Conservation (phyloP, 2,113 vertebrate genomes). For the Ailuropoda melanoleuca region DNA sequence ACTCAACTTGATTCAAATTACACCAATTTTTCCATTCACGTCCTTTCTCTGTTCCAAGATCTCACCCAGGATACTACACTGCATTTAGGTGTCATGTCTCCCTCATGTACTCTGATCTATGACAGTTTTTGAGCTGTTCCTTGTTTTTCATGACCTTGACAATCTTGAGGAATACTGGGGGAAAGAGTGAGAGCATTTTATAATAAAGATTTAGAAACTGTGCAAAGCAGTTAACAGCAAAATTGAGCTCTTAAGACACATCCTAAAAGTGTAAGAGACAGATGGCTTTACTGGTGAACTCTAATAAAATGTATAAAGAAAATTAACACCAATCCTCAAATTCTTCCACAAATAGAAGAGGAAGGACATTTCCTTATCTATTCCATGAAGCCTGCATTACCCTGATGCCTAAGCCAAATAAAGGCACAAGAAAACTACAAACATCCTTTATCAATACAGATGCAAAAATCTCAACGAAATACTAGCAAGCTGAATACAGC, state of each 20-base stretch:
- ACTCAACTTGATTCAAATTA: not conserved
- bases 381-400: not conserved
- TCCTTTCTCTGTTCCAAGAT: not conserved
- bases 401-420: not conserved
- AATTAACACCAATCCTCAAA: constrained; percentile 29
- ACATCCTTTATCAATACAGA: not conserved
- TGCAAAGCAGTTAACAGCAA: not conserved
- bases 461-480: constrained; percentile 27
- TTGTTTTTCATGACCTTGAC: not conserved
- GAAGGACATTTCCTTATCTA: not conserved
- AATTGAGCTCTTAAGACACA: not conserved
- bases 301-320: not conserved
- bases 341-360: not conserved
- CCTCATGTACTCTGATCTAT: not conserved
- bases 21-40: not conserved
- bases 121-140: not conserved
- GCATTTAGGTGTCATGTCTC: not conserved
- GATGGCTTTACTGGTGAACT: not conserved
- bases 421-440: not conserved
- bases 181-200: not conserved
- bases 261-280: not conserved
- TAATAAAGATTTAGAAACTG: not conserved
- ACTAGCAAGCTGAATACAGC: not conserved
- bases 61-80: not conserved
- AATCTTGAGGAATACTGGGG: not conserved